Base-by-base conservation (phyloP, 2,797 vertebrate species). In the Phrynocephalus guinanensis region DNA sequence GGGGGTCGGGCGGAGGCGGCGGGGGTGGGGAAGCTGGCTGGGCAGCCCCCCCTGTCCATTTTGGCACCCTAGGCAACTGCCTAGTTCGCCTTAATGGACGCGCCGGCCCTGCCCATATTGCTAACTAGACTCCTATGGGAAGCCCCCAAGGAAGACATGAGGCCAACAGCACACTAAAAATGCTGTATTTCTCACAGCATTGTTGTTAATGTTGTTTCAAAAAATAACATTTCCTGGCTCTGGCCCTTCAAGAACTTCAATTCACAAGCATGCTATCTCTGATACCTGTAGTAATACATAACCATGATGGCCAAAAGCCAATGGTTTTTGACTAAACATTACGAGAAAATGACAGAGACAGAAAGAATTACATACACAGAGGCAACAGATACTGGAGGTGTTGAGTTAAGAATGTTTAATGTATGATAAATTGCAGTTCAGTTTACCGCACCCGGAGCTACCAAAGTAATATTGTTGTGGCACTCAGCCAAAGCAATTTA, bases 351-450 rank as follows among this genome's bases (percentile, higher is more conserved):
- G 91, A 85, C 71, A 87, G 50, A 67, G 63, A 81, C 91, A 83
- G 6, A 20, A 75, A 92, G 72, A 86, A 93, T 92, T 83, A 80
- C 67, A 56, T 83, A 80, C 67, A 56, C 66, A 67, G 82, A 81
- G 71, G 76, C 86, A 67, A 79, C 22, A 87, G 79, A 76, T 89
- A 72, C 44, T 78, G 89, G 26, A 50, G 33, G 24, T 90, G 79
- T 5, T 24, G 83, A 88, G 60, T 13, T 60, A 48, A 89, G 90
- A 92, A 82, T 94, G 93, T 84, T 56, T 89, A 94, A 91, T 82
- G 88, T 92, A 94, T 93, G 94, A 94, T 86, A 89, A 93, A 89
- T 92, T 83, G 91, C 66, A 78, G 88, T 93, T 89, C 75, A n/a
- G 86, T 72, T 79, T 82, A 33, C 83, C 84, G 66, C 73, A 71